A percentile compares a stretch with the other conserved stretches of the same genome.
Conservation (phyloP, 1,140 invertebrate species). For the Rhagoletis pomonella region DNA sequence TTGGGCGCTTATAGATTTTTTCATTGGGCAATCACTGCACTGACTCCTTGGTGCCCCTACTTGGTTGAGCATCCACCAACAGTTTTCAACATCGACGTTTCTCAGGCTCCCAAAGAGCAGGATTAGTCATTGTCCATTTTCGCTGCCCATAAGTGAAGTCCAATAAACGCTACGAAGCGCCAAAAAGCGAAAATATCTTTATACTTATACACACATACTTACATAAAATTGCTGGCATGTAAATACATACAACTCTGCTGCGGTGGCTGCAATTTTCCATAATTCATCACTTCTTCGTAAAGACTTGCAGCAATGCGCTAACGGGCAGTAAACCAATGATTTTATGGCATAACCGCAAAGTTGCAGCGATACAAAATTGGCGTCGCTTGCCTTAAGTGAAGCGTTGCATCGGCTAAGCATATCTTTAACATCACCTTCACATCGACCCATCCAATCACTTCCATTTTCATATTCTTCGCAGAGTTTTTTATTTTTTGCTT, state of each 20-base stretch:
- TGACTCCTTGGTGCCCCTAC: neutral
- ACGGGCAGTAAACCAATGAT: neutral
- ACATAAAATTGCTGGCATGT: neutral
- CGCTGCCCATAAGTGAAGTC: neutral
- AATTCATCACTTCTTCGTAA: constrained; percentile 36
- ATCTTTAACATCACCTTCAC: neutral
- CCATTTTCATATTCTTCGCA: neutral
- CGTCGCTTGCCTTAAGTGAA: neutral
- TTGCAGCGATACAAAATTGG: neutral
- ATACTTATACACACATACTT: too few relatives aligned
- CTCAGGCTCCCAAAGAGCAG: too few relatives aligned
- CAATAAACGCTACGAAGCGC: neutral
- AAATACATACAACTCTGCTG: neutral
- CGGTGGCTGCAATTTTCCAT: constrained; percentile 2
- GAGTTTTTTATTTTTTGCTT: neutral
- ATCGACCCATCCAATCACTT: neutral
- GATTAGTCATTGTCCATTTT: neutral
- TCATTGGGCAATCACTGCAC: neutral
- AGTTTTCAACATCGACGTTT: too few relatives aligned
- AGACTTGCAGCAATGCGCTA: constrained; percentile 5
- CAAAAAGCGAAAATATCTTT: neutral
- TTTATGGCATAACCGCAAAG: neutral
- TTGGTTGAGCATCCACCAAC: neutral
- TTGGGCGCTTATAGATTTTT: neutral
- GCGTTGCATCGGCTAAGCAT: neutral